These are phyloP conservation scores for Amphipyra tragopoginis DNA, from an alignment of 2,888 invertebrate species.

Conservation along the genomic window DNA sequence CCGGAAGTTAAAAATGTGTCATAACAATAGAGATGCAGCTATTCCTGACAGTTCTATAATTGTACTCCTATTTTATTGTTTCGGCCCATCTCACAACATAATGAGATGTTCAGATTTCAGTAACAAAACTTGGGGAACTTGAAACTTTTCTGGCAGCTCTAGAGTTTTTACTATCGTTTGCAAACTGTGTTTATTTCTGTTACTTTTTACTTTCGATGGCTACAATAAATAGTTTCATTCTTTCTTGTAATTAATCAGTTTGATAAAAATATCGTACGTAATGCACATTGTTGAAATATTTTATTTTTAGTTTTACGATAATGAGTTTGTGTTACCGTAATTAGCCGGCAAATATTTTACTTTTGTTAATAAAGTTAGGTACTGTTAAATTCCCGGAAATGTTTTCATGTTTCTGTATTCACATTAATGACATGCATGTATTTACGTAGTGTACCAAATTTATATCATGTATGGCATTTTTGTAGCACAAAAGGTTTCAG, in stretches of 20 bases:
- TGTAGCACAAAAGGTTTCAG: too few relatives aligned
- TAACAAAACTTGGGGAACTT: slow-evolving; percentile 58
- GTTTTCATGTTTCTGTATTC: too few relatives aligned
- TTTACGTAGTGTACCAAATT: too few relatives aligned
- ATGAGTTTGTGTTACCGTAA: too few relatives aligned
- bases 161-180: slow-evolving; percentile 78
- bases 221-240: slow-evolving; percentile 27
- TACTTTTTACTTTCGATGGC: slow-evolving; percentile 16
- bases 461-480: too few relatives aligned
- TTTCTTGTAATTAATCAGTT: slow-evolving; percentile 17
- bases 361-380: too few relatives aligned
- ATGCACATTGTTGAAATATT: not conserved
- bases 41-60: slow-evolving; percentile 18
- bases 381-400: too few relatives aligned
- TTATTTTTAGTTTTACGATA: too few relatives aligned
- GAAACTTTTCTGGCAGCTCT: slow-evolving; percentile 81
- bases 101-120: slow-evolving; percentile 54
- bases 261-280: not conserved
- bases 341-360: too few relatives aligned
- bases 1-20: slow-evolving; percentile 13
- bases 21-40: slow-evolving; percentile 1
- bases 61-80: slow-evolving; percentile 7
- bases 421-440: too few relatives aligned
- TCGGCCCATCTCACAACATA: slow-evolving; percentile 43
- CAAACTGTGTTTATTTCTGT: slow-evolving; percentile 67